Evolutionary conservation across 1,140 invertebrate genomes (phyloP).

Genomic region (Halotydeus destructor): DNA sequence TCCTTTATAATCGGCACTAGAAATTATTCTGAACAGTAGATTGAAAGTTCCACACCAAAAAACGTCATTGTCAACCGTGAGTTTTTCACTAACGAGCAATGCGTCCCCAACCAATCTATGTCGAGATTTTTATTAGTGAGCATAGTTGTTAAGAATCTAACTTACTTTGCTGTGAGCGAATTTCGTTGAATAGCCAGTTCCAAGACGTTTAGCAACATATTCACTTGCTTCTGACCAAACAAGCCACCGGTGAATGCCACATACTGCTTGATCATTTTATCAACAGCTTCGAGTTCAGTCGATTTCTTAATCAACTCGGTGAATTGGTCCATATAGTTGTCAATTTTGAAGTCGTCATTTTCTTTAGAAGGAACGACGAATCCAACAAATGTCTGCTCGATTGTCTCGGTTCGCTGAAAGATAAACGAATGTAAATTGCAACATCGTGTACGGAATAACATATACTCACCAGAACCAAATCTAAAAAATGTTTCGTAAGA

Average conservation of each 20-base stretch:
- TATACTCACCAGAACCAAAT: slow-evolving; percentile 60
- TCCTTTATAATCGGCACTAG: slow-evolving; percentile 74
- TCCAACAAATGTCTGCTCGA: slow-evolving; percentile 67
- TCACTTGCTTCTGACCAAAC: slow-evolving; percentile 43
- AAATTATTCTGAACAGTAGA: slow-evolving; percentile 60
- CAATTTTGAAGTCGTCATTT: slow-evolving; percentile 39
- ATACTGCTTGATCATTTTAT: slow-evolving; percentile 44
- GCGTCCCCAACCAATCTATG: slow-evolving; percentile 57
- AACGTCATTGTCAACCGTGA: slow-evolving; percentile 47
- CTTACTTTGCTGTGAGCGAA: slow-evolving; percentile 20
- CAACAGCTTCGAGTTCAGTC: slow-evolving; percentile 36
- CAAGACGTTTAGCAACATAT: slow-evolving; percentile 44
- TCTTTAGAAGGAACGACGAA: slow-evolving; percentile 50
- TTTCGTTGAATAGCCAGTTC: slow-evolving; percentile 41
- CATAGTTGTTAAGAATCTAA: no score
- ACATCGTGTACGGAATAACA: no score
- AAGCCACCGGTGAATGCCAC: slow-evolving; percentile 40
- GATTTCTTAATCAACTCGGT: slow-evolving; percentile 13
- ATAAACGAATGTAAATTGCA: no score
- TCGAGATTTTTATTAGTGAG: no score
- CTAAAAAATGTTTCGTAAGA: slow-evolving; percentile 58
- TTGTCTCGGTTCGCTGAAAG: slow-evolving; percentile 47
- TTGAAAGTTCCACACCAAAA: slow-evolving; percentile 69
- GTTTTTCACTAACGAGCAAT: slow-evolving; percentile 51
- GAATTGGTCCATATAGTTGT: slow-evolving; percentile 38